phyloP scores from a whole-genome alignment of 2,797 vertebrate species.

The Clamator glandarius region DNA sequence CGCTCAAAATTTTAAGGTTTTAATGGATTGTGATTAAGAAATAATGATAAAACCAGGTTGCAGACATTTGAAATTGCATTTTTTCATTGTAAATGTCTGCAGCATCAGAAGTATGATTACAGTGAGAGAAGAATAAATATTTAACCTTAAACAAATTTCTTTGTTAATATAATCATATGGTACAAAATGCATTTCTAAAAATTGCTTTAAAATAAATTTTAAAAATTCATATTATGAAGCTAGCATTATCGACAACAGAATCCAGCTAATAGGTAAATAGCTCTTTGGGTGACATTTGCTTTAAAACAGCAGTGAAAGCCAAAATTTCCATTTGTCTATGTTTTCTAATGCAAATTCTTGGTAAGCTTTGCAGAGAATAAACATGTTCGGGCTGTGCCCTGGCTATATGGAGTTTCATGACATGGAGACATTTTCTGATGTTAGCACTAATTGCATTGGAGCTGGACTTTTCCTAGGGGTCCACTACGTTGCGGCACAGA shows the following conservation, averaged over 20 bases:
- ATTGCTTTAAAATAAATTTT: conserved; percentile 38
- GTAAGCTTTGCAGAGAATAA: conserved; percentile 43
- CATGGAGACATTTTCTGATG: conserved; percentile 14
- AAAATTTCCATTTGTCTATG: conserved; percentile 60
- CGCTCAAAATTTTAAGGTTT: background rate
- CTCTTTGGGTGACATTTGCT: conserved; percentile 48
- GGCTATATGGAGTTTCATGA: background rate
- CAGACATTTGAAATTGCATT: conserved; percentile 34
- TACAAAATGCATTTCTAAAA: conserved; percentile 34
- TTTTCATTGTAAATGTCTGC: conserved; percentile 21
- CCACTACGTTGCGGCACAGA: background rate
- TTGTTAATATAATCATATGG: conserved; percentile 59
- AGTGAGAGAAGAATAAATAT: conserved; percentile 61
- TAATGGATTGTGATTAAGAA: conserved; percentile 44
- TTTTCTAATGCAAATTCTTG: conserved; percentile 62
- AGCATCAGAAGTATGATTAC: conserved; percentile 24
- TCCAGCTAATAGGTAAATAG: conserved; percentile 59
- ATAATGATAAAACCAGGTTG: conserved; percentile 24
- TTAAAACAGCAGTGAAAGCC: conserved; percentile 48
- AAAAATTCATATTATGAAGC: conserved; percentile 18
- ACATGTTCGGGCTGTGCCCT: conserved; percentile 46
- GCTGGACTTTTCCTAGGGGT: conserved; percentile 24
- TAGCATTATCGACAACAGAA: conserved; percentile 42
- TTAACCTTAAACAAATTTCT: conserved; percentile 62
- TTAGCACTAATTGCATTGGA: conserved; percentile 28